Evolutionary conservation across 2,797 vertebrate species (phyloP), one percentile per base, ranked within the genome.

Genomic region (Antrozous pallidus): DNA sequence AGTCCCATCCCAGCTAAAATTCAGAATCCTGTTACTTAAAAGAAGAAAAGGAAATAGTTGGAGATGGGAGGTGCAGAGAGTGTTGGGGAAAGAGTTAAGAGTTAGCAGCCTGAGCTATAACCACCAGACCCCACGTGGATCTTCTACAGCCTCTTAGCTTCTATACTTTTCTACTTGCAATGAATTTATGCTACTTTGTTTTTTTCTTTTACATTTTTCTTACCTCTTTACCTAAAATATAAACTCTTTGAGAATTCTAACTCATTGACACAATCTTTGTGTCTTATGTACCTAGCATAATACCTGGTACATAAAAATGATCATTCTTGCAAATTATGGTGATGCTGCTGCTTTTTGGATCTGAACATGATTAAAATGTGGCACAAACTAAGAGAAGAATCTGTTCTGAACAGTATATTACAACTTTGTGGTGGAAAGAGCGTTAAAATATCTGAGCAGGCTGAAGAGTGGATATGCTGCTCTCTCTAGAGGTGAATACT

Each of bases 231-330:
- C n/a, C 54, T 79, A 79, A 80, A 81, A 17, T 45, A 51, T 38
- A 90, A 88, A 33, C 6, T 83, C 33, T 31, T 85, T 69, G 56
- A 81, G 40, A 42, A 49, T 47, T 91, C 70, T 1, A 88, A 58
- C 33, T 75, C 10, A n/a, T 61, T 83, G 40, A 73, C 79, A 69
- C 17, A 67, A 69, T 75, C 65, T 74, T 54, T 83, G 31, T 42
- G 18, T 70, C 31, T 77, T 65, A 3, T 20, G 18, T 75, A 67
- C 24, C 36, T 78, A 56, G 12, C 47, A 38, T 4, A 73, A 18
- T 36, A 69, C 8, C 31, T 93, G 13, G 71, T 54, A 94, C 36
- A 18, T 40, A 80, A 92, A 94, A 74, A 89, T 82, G 38, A 58
- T 71, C 20, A 88, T 80, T 91, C 51, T 78, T 28, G 58, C 28